Evolutionary conservation across 2,888 invertebrate genomes (phyloP).

Genomic region (Coecobrya sp.): DNA sequence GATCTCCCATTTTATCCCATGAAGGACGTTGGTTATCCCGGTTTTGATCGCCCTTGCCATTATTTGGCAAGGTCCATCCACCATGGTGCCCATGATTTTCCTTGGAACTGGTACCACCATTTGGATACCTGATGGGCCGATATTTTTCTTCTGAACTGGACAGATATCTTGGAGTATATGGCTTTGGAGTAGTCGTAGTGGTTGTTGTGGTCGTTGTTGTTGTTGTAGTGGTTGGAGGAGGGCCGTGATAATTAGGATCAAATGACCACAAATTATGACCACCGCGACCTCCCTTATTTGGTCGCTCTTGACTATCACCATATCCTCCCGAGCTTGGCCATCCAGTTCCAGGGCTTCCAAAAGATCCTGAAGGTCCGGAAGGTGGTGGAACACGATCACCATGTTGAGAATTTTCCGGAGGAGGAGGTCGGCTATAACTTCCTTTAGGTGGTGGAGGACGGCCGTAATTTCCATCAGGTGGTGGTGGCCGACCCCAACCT

Average conservation of each 20-base stretch:
- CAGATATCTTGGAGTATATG: constrained; percentile 78
- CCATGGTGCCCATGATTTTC: background rate
- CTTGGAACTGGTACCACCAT: constrained; percentile 3
- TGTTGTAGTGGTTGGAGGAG: constrained; percentile 71
- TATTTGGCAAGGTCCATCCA: constrained; percentile 28
- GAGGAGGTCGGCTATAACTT: constrained; percentile 21
- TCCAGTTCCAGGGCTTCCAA: constrained; percentile 55
- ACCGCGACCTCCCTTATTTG: constrained; percentile 3
- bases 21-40: background rate
- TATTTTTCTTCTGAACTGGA: constrained; percentile 80
- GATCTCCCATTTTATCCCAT: constrained; percentile 3
- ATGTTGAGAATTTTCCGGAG: constrained; percentile 8
- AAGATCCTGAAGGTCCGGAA: constrained; percentile 44
- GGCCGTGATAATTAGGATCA: constrained; percentile 74
- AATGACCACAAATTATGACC: constrained; percentile 78
- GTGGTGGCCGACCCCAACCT: constrained; percentile 21
- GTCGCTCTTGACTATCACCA: constrained; percentile 43
- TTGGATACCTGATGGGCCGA: constrained; percentile 77
- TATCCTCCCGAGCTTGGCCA: constrained; percentile 51
- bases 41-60: constrained; percentile 13
- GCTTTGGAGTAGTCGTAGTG: constrained; percentile 63
- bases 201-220: constrained; percentile 74
- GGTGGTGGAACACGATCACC: background rate
- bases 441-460: constrained; percentile 34
- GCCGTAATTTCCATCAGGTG: constrained; percentile 19